Base-by-base conservation (phyloP, 2,888 invertebrate genomes). In the Dendrolimus pini region DNA sequence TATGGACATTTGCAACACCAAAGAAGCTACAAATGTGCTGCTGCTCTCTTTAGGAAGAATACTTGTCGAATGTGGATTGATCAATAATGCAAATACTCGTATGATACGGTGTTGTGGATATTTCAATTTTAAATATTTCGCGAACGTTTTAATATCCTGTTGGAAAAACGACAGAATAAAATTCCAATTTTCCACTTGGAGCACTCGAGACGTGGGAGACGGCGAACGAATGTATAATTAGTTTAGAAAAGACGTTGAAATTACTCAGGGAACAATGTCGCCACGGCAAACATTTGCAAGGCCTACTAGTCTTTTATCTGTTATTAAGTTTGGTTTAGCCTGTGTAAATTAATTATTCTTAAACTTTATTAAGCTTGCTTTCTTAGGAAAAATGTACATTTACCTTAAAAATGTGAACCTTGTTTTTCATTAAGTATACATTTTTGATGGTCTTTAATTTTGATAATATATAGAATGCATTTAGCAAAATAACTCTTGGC, bases 151-250 rank as follows among this genome's bases (percentile, higher is more conserved):
- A 78, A 77, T 77, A 77, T 76, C 71, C 71, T 69, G 73, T 73
- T 73, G 71, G 68, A 71, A 70, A 78, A 76, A 77, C 67, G 77
- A 70, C 65, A 68, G 64, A 67, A 71, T 71, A 69, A 73, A 75
- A 76, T 73, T 75, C 69, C 70, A 77, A 78, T 78, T 78, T 79
- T 78, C 74, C 74, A 72, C 71, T 71, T 68, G 62, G 65, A 65
- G 64, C 70, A 63, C 65, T 61, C 65, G 62, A 69, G 68, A 67
- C 70, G 68, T 64, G 65, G 65, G 64, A 72, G 70, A 72, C 72
- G 72, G 64, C 65, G 67, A 64, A 67, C 65, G 74, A 75, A 76
- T 75, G 62, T 73, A 69, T 75, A 75, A 77, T 75, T 77, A 73
- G 70, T 68, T 69, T 68, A 67, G 68, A 69, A 47, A 74, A 72